Conservation (phyloP, 2,797 vertebrate species). For the Acanthopagrus latus region DNA sequence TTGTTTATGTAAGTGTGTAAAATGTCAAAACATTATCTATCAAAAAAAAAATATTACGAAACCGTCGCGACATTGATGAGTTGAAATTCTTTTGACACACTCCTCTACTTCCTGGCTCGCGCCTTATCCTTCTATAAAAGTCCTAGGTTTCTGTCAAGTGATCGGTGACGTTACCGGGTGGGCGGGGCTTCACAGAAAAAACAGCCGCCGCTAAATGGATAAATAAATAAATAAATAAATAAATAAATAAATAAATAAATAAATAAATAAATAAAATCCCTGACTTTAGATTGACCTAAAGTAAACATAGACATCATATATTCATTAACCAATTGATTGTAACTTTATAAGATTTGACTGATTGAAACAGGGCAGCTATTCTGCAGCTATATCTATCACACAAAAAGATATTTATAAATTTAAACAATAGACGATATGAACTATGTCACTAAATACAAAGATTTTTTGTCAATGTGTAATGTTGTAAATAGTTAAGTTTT, state of each 20-base stretch:
- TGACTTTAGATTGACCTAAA: no score
- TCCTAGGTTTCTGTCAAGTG: slow-evolving; percentile 7
- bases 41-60: rapidly evolving
- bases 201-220: background rate
- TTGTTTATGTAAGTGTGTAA: rapidly evolving
- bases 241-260: background rate
- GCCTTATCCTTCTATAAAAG: slow-evolving; percentile 7
- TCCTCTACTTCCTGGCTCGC: rapidly evolving
- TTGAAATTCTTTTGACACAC: background rate
- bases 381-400: background rate
- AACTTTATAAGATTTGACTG: background rate
- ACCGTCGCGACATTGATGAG: rapidly evolving
- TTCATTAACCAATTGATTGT: background rate
- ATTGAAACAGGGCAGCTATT: background rate
- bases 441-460: background rate
- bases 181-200: background rate
- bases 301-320: background rate
- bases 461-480: no score
- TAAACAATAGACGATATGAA: background rate
- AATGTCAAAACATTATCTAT: rapidly evolving
- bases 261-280: background rate
- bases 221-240: background rate
- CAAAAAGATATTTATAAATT: background rate
- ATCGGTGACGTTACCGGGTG: background rate
- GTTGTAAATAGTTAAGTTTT: no score